A percentile compares a stretch with the other conserved stretches of the same genome.
Evolutionary conservation across 2,888 invertebrate species (phyloP).

Genomic region (Bugulina stolonifera): DNA sequence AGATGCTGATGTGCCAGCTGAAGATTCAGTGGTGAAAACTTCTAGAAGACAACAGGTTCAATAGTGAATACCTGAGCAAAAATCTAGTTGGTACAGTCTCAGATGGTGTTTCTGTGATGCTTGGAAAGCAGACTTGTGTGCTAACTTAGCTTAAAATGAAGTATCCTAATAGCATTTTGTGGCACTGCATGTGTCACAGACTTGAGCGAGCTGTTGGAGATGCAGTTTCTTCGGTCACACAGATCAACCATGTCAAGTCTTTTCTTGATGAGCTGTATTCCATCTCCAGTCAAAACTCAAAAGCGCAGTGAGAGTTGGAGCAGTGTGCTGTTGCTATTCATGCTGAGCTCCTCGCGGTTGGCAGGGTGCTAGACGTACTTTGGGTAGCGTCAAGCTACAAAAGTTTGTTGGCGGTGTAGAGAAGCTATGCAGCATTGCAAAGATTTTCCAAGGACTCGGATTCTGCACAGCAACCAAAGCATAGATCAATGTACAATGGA

Average conservation of each 20-base stretch:
- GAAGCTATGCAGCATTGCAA: not conserved
- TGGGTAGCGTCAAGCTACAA: not conserved
- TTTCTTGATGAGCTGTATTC: not conserved
- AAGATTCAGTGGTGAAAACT: no score
- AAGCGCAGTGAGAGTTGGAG: not conserved
- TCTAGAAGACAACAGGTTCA: not conserved
- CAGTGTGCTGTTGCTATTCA: not conserved
- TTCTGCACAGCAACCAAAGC: not conserved
- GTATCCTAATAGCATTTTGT: not conserved
- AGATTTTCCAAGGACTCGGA: not conserved
- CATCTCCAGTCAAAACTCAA: not conserved
- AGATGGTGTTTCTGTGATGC: constrained; percentile 16
- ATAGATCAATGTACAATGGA: not conserved
- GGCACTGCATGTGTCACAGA: constrained; percentile 16
- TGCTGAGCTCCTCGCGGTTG: not conserved
- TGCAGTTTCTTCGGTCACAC: not conserved
- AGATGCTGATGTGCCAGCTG: no score
- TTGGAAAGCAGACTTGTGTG: not conserved
- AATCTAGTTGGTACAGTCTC: not conserved
- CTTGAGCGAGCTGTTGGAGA: constrained; percentile 7
- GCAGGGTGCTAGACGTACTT: not conserved
- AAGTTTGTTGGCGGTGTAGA: not conserved
- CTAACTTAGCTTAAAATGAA: not conserved
- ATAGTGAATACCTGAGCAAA: not conserved
- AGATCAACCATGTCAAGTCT: not conserved